Percentiles rank a stretch among this genome's conserved stretches.
phyloP scores from a whole-genome alignment of 2,888 invertebrate species.

The Corythucha ciliata region DNA sequence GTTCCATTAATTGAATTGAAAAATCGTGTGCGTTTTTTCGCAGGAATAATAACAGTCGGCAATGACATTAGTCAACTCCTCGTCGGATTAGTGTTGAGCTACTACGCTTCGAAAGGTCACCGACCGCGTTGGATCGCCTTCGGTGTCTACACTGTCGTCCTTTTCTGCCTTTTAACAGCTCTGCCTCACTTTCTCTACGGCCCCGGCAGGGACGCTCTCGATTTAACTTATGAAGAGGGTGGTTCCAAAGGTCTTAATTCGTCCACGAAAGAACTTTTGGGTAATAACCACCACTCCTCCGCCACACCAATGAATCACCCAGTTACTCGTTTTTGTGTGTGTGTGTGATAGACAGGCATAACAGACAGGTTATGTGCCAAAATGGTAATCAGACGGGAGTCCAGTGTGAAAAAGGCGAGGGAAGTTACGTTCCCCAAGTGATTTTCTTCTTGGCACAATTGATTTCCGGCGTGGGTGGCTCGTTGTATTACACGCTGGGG shows the following conservation, averaged over 20 bases:
- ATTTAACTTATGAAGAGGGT: constrained; percentile 52
- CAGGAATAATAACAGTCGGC: constrained; percentile 59
- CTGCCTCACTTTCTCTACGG: constrained; percentile 59
- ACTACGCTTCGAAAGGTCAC: constrained; percentile 60
- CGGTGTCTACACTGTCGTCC: constrained; percentile 49
- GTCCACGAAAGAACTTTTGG: constrained; percentile 41
- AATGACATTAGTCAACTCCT: constrained; percentile 62
- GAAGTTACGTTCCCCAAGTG: constrained; percentile 52
- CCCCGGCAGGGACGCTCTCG: constrained; percentile 54
- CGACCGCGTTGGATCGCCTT: constrained; percentile 62
- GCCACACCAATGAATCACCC: not conserved
- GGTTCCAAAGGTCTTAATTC: constrained; percentile 42
- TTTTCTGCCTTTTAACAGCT: constrained; percentile 56
- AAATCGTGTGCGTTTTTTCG: constrained; percentile 27
- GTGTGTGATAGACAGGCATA: constrained; percentile 44
- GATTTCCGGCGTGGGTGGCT: constrained; percentile 60
- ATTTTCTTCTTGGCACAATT: constrained; percentile 59
- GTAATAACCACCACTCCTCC: constrained; percentile 8
- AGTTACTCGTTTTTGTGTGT: no score
- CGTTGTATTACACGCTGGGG: constrained; percentile 58
- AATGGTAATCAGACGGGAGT: constrained; percentile 38
- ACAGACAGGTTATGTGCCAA: constrained; percentile 50
- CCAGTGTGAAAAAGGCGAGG: constrained; percentile 45
- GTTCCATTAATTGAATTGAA: not conserved
- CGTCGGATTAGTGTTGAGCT: constrained; percentile 54